These are phyloP conservation scores for Condylura cristata DNA, from an alignment of 2,113 vertebrate species.

Conservation along the genomic window DNA sequence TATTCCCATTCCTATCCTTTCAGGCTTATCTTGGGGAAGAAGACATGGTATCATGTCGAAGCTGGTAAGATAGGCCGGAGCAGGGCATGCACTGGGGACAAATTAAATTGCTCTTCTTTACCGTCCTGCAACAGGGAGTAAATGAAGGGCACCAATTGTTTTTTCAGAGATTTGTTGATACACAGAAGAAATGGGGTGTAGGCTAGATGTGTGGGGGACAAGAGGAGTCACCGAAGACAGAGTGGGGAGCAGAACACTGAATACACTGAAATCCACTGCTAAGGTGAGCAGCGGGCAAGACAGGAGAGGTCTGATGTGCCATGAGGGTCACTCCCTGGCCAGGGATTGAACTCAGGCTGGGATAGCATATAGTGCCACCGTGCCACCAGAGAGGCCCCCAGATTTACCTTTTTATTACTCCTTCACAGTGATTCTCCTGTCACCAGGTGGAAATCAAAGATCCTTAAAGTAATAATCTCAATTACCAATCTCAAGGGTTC, in stretches of 20 bases:
- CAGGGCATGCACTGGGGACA: not conserved
- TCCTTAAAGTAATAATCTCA: not conserved
- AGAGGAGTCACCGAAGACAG: too few species aligned
- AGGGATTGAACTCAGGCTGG: too few species aligned
- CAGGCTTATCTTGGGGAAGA: not conserved
- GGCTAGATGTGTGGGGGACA: too few species aligned
- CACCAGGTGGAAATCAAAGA: constrained; percentile 1
- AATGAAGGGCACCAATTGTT: not conserved
- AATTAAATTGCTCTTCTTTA: not conserved
- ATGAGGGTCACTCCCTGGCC: too few species aligned
- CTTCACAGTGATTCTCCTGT: not conserved
- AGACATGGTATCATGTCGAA: not conserved
- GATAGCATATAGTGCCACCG: too few species aligned
- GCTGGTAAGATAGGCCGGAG: not conserved
- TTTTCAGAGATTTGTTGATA: too few species aligned
- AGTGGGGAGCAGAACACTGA: too few species aligned
- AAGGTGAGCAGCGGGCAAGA: too few species aligned
- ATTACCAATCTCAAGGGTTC: not conserved
- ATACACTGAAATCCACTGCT: too few species aligned
- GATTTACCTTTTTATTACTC: not conserved
- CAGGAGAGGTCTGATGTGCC: too few species aligned
- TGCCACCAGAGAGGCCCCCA: not conserved
- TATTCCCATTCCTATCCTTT: not conserved
- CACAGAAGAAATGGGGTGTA: too few species aligned
- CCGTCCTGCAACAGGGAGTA: not conserved